Percentiles rank a stretch among this genome's conserved stretches.
Conservation (phyloP, 2,888 invertebrate species). For the Leptinotarsa haldemani region DNA sequence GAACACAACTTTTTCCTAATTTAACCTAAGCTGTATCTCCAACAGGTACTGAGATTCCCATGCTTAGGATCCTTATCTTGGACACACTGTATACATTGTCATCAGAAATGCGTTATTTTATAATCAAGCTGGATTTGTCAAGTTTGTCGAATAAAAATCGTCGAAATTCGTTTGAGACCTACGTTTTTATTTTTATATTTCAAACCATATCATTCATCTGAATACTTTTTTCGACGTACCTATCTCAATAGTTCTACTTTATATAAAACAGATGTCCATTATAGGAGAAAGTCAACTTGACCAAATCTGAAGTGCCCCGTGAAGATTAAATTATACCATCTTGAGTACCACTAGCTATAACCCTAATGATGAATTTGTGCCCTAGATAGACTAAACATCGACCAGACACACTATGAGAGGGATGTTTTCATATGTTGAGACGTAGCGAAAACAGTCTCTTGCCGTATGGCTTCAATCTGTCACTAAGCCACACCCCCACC, state of each 20-base stretch:
- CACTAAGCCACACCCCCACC: conserved; percentile 60
- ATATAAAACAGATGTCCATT: conserved; percentile 8
- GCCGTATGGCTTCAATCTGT: conserved; percentile 67
- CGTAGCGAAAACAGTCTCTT: conserved; percentile 54
- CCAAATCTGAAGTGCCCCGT: conserved; percentile 27
- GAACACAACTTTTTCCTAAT: too few relatives aligned
- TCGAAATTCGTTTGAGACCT: too few relatives aligned
- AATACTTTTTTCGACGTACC: neutral
- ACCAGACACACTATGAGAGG: conserved; percentile 54
- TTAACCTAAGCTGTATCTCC: too few relatives aligned
- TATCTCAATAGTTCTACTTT: neutral
- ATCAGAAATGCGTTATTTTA: too few relatives aligned
- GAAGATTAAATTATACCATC: conserved; percentile 19
- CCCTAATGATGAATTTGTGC: conserved; percentile 31
- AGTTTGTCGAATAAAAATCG: too few relatives aligned
- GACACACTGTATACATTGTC: too few relatives aligned
- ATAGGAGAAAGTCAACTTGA: conserved; percentile 28
- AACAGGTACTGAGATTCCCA: too few relatives aligned
- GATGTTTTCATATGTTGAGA: conserved; percentile 56
- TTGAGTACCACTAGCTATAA: conserved; percentile 28
- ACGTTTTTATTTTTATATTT: neutral
- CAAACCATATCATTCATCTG: neutral
- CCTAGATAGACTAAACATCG: conserved; percentile 62
- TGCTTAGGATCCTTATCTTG: too few relatives aligned
- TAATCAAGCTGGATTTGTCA: too few relatives aligned